Conservation (phyloP, 2,113 vertebrate genomes). For the Oreochromis niloticus region DNA sequence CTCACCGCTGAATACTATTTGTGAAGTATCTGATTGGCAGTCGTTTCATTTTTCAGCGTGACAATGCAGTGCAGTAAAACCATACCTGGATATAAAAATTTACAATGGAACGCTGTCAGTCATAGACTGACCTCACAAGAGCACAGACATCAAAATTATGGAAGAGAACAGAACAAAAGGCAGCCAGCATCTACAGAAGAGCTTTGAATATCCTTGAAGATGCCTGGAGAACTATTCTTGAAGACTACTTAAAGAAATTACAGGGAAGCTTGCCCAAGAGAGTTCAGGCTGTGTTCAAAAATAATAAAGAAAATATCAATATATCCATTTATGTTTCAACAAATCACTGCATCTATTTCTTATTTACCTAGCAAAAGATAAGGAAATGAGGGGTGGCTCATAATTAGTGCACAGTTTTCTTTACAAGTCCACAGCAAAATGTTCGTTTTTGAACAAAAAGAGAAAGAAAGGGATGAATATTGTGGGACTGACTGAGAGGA, state of each 20-base stretch:
- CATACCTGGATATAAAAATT: not conserved
- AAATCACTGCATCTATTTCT: not conserved
- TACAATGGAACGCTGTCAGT: not conserved
- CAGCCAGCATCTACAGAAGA: not conserved
- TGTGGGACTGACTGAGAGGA: not conserved
- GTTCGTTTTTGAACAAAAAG: not conserved
- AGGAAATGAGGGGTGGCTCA: not conserved
- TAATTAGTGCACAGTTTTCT: not conserved
- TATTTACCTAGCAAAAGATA: not conserved
- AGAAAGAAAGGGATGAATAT: not conserved
- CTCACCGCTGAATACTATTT: rapidly evolving
- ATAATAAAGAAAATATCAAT: not conserved
- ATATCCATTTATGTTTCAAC: not conserved
- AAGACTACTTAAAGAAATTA: not conserved
- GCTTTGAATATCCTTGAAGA: not conserved
- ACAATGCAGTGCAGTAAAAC: not conserved
- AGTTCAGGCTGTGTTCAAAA: rapidly evolving
- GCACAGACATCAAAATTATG: not conserved
- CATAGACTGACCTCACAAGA: not conserved
- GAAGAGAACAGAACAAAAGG: not conserved
- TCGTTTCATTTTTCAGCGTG: not conserved
- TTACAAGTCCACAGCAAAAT: conserved; percentile 1
- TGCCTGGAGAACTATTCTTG: not conserved
- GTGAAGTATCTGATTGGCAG: not conserved
- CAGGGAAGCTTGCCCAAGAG: not conserved